Evolutionary conservation across 2,113 vertebrate species (phyloP).

Genomic region (Pithys albifrons): DNA sequence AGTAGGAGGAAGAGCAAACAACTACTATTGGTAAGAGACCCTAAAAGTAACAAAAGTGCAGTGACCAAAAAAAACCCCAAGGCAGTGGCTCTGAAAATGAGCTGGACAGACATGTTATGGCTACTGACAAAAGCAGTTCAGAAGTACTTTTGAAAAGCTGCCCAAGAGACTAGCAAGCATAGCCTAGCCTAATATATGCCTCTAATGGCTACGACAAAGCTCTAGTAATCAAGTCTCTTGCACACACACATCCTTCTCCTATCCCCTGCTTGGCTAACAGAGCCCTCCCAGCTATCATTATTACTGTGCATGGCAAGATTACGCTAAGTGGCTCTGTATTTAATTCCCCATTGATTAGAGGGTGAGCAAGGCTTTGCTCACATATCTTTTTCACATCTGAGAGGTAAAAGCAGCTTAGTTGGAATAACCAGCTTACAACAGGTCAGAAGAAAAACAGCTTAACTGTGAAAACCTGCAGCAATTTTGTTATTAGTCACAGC

Average conservation of each 20-base stretch:
- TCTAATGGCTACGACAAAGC: not conserved
- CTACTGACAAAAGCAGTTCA: not conserved
- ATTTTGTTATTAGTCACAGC: not conserved
- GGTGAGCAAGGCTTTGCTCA: not conserved
- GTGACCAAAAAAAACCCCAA: rapidly evolving
- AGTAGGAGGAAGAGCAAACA: not conserved
- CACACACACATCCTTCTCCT: rapidly evolving
- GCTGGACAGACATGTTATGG: rapidly evolving
- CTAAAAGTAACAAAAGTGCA: not conserved
- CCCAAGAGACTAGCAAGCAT: not conserved
- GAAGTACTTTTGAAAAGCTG: not conserved
- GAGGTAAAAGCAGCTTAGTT: conserved; percentile 45
- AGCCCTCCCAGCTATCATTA: not conserved
- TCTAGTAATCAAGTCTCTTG: too few species aligned
- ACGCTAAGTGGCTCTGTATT: not conserved
- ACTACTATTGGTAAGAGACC: not conserved
- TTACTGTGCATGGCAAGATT: not conserved
- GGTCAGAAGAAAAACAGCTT: conserved; percentile 45
- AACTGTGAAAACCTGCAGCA: not conserved
- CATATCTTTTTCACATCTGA: not conserved
- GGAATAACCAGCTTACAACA: conserved; percentile 33
- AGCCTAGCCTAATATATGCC: rapidly evolving
- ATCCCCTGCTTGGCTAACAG: not conserved
- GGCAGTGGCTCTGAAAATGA: not conserved
- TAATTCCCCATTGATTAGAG: conserved; percentile 30